Evolutionary conservation across 2,113 vertebrate species (phyloP), one percentile per base, ranked within the genome.

Genomic region (Mobula birostris): DNA sequence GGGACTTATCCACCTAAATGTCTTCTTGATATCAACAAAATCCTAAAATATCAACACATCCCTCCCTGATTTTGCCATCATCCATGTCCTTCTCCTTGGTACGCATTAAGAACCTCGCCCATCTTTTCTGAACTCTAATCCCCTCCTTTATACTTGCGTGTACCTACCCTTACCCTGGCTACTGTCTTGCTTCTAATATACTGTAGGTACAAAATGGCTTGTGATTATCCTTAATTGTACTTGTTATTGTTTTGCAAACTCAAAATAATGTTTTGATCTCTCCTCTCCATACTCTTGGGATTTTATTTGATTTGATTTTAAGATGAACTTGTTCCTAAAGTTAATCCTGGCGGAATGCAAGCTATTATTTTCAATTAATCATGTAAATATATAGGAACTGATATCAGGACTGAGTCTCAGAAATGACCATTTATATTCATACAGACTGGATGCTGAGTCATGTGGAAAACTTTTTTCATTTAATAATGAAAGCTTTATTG

Each of bases 301-400:
- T 63, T 88, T 63, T 63, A 58, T 29, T 63, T 63, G 29, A 29
- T n/a, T 63, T 36, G 1, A 48, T 48, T 58, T 63, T 29, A 58
- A 88, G 83, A 88, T 88, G 29, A 27, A 48, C 58, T 88, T 88
- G 27, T 88, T n/a, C 58, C 83, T 88, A 56, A 56, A n/a, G 24
- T 63, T 88, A 87, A 88, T 27, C 58, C 56, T 14, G 56, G 56
- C 29, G 14, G 15, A 63, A n/a, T 63, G 58, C 27, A 63, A 12
- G 29, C 12, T 63, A 63, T 61, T 63, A 88, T 63, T 88, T 88
- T 11, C 58, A 63, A 56, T 63, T 63, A 63, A 5, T 29, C 27
- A 63, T n/a, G 29, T 88, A 63, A 88, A 2, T 27, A 61, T 63
- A 29, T 24, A 88, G 27, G 83, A 88, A 27, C 8, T 87, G 56